Conservation (phyloP, 2,797 vertebrate species). For the Anas bahamensis region DNA sequence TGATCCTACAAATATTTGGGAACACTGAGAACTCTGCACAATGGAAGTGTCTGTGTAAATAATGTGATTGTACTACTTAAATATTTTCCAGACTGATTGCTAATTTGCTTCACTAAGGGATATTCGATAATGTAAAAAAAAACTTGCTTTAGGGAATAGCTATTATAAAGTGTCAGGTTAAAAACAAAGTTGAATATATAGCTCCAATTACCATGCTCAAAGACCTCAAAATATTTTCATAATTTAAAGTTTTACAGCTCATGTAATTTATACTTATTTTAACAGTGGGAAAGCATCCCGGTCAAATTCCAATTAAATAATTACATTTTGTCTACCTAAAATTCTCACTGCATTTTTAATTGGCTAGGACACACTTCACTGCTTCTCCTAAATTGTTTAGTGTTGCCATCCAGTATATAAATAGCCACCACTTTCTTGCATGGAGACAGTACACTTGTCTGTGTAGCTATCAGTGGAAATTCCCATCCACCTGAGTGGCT, state of each 20-base stretch:
- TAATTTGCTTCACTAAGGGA: constrained; percentile 56
- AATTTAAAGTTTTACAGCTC: constrained; percentile 48
- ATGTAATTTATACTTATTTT: constrained; percentile 44
- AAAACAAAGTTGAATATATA: constrained; percentile 62
- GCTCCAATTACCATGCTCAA: constrained; percentile 47
- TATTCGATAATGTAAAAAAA: constrained; percentile 15
- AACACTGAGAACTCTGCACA: neutral
- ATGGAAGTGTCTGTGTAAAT: constrained; percentile 40
- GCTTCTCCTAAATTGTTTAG: constrained; percentile 60
- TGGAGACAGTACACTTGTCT: neutral
- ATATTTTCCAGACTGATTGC: constrained; percentile 49
- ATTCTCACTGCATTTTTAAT: constrained; percentile 44
- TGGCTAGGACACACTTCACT: constrained; percentile 49
- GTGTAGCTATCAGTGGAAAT: neutral
- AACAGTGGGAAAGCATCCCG: constrained; percentile 28
- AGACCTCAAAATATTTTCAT: constrained; percentile 61
- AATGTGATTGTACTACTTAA: constrained; percentile 48
- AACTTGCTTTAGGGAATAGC: constrained; percentile 34
- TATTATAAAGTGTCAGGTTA: constrained; percentile 44
- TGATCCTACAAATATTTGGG: constrained; percentile 20
- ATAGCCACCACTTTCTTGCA: constrained; percentile 29
- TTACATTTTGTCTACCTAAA: constrained; percentile 49
- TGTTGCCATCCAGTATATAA: constrained; percentile 44
- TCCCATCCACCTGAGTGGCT: neutral
- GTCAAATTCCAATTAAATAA: constrained; percentile 68